Evolutionary conservation across 2,888 invertebrate genomes (phyloP), one percentile per base, ranked within the genome.

Genomic region (Hirudinaria manillensis): DNA sequence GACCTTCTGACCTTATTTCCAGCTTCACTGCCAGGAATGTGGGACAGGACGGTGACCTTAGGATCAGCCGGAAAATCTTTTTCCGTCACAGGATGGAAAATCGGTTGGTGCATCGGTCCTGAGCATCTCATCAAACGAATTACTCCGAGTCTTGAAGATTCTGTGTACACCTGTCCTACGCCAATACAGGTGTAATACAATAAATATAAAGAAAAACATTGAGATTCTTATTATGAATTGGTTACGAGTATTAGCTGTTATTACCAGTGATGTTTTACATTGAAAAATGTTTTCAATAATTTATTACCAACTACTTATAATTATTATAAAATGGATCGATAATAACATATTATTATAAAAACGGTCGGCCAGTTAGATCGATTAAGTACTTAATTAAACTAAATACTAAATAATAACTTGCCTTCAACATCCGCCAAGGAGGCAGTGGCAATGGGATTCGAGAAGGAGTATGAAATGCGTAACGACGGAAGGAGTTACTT

Each of bases 11-110:
- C 16, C 16, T 24, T 10, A 2, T 6, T 34, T 32, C 72, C 80
- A 88, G 94, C 93, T 0, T 91, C 93, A 0, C 85, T 99, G 7
- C 97, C 97, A 0, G 95, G 88, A 24, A 98, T 98, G 98, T 98
- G 94, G 92, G 94, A 98, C 79, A 89, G 97, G 34, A 98, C 98
- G 0, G 90, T 99, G 45, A 96, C 97, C 0, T 90, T 99, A 78
- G 96, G 98, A 0, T 96, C 96, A 29, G 97, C 95, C 0, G 98
- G 98, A 0, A 98, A 98, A 88, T 94, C 76, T 19, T 97, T 98
- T 87, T 94, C 94, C 74, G 93, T 94, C 21, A 99, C 98, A 0
- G 98, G 98, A 3, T 84, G 83, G 82, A 84, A 87, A 88, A 89
- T 90, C 2, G 98, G 98, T 72, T 99, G 98, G 98, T 93, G 93